Conservation (phyloP, 1,140 invertebrate species). For the Eciton burchellii region DNA sequence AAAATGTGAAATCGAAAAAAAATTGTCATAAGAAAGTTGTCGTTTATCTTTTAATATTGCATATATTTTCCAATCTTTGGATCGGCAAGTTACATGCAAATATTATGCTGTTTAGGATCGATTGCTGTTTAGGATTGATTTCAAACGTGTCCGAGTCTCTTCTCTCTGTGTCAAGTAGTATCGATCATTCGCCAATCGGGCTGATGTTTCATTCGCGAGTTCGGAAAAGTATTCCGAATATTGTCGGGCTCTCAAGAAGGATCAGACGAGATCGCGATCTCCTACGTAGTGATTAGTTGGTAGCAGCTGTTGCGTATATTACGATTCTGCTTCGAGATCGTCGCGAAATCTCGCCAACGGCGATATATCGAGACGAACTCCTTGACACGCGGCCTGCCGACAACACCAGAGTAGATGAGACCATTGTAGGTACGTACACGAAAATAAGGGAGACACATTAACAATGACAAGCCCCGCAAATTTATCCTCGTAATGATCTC, state of each 20-base stretch:
- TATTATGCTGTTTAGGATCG: too few species aligned
- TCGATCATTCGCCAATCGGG: not conserved
- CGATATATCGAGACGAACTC: conserved; percentile 58
- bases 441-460: conserved; percentile 66
- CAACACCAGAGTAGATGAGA: conserved; percentile 73
- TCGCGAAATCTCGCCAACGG: conserved; percentile 52
- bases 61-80: too few species aligned
- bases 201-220: not conserved
- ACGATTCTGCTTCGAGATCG: conserved; percentile 66
- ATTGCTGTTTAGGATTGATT: too few species aligned
- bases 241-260: not conserved
- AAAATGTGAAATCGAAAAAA: too few species aligned
- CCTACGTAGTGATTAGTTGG: conserved; percentile 65
- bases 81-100: too few species aligned
- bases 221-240: not conserved
- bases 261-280: conserved; percentile 42
- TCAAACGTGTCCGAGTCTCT: too few species aligned
- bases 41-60: too few species aligned
- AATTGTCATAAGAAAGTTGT: too few species aligned
- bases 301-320: conserved; percentile 62
- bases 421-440: conserved; percentile 75
- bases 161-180: too few species aligned
- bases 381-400: conserved; percentile 68
- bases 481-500: conserved; percentile 7
- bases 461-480: conserved; percentile 61